Conservation (phyloP, 1,140 invertebrate species). For the Telenomus remus region DNA sequence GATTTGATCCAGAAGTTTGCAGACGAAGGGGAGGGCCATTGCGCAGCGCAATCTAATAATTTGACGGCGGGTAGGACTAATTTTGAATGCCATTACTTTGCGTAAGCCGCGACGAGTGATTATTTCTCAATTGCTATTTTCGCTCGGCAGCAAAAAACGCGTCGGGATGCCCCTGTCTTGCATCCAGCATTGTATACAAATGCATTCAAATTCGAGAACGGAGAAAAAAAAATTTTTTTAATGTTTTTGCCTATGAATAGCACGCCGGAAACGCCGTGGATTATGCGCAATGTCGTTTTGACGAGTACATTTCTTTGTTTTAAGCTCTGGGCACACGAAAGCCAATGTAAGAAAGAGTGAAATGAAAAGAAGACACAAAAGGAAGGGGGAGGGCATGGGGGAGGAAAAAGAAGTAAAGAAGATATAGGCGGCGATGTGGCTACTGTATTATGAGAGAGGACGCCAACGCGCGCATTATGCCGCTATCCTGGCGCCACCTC, state of each 20-base stretch:
- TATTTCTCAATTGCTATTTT: slow-evolving; percentile 58
- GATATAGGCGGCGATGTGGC: slow-evolving; percentile 57
- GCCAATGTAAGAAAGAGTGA: slow-evolving; percentile 39
- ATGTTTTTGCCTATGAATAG: slow-evolving; percentile 12
- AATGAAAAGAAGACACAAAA: slow-evolving; percentile 39
- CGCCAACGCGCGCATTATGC: slow-evolving; percentile 64
- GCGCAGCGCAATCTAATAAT: slow-evolving; percentile 61
- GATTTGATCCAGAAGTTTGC: slow-evolving; percentile 59
- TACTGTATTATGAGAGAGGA: slow-evolving; percentile 63
- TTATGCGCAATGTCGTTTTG: slow-evolving; percentile 27
- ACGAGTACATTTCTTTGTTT: slow-evolving; percentile 43
- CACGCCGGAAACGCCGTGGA: neutral
- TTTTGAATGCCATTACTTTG: slow-evolving; percentile 73
- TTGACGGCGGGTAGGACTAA: slow-evolving; percentile 65
- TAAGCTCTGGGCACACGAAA: slow-evolving; percentile 24
- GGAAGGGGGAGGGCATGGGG: neutral
- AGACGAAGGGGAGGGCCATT: slow-evolving; percentile 19
- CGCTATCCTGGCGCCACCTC: slow-evolving; percentile 65
- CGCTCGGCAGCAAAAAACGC: slow-evolving; percentile 18
- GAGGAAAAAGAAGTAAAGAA: slow-evolving; percentile 38
- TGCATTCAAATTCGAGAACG: slow-evolving; percentile 32
- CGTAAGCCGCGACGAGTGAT: slow-evolving; percentile 66
- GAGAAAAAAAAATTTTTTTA: slow-evolving; percentile 17
- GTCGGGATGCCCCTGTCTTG: neutral
- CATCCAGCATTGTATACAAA: slow-evolving; percentile 32